Percentiles rank a stretch among this genome's conserved stretches.
These are phyloP conservation scores for Carassius gibelio DNA, from an alignment of 2,113 vertebrate genomes.

Conservation along the genomic window DNA sequence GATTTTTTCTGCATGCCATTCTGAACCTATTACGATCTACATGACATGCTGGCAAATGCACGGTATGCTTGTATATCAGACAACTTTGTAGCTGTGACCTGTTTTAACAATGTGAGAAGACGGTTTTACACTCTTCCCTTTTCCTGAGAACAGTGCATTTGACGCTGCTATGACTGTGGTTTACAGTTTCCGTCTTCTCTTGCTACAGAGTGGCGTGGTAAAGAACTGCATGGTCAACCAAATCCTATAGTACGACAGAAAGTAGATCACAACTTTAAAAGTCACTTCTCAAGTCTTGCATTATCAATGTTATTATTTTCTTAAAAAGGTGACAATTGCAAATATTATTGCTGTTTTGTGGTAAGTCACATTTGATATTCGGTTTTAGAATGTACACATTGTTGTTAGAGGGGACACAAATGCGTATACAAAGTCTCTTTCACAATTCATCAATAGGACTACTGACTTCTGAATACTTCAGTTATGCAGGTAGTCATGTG, in stretches of 20 bases:
- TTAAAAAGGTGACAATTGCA: background rate
- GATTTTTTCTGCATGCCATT: constrained; percentile 28
- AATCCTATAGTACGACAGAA: background rate
- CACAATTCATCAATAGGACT: background rate
- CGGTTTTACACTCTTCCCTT: background rate
- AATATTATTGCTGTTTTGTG: background rate
- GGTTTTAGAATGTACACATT: background rate
- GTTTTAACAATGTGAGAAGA: constrained; percentile 2
- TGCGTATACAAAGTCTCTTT: background rate
- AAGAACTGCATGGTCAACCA: constrained; percentile 45
- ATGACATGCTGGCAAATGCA: background rate
- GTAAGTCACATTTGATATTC: background rate
- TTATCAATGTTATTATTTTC: background rate
- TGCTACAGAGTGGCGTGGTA: constrained; percentile 8
- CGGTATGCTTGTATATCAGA: background rate
- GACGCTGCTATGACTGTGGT: constrained; percentile 35
- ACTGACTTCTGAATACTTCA: background rate
- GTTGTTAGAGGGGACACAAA: background rate
- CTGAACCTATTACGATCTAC: background rate
- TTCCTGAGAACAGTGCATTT: constrained; percentile 48
- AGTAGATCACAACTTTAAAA: constrained; percentile 11
- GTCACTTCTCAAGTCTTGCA: background rate
- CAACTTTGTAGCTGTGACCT: background rate
- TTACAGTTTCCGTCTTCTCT: constrained; percentile 49
- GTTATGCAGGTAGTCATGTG: background rate